Conservation (phyloP, 1,140 invertebrate species). For the Vanessa tameamea region DNA sequence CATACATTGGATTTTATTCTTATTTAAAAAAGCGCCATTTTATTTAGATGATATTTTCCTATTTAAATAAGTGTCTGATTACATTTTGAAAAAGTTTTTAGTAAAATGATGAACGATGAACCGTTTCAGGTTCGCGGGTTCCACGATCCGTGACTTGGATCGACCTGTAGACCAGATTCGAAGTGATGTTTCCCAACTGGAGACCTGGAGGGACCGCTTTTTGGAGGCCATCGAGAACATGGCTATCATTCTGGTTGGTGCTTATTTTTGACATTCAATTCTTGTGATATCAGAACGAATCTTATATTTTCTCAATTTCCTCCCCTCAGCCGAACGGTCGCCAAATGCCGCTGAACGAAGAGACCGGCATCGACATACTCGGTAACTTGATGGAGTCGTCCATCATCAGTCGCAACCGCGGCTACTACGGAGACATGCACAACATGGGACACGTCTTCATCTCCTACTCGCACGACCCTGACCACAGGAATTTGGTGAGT, state of each 20-base stretch:
- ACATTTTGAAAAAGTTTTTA: no score
- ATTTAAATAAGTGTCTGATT: no score
- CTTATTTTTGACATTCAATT: neutral
- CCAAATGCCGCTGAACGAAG: slow-evolving; percentile 82
- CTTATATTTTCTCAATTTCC: neutral
- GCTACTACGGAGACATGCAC: slow-evolving; percentile 83
- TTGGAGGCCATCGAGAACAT: slow-evolving; percentile 87
- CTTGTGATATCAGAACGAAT: slow-evolving; percentile 50
- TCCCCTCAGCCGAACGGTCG: slow-evolving; percentile 72
- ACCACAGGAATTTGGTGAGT: slow-evolving; percentile 81
- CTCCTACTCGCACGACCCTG: slow-evolving; percentile 82
- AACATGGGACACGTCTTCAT: slow-evolving; percentile 83
- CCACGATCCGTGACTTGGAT: slow-evolving; percentile 83
- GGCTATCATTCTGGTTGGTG: slow-evolving; percentile 74
- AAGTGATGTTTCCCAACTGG: slow-evolving; percentile 85
- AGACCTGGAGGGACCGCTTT: slow-evolving; percentile 88
- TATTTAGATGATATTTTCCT: no score
- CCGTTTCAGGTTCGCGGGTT: slow-evolving; percentile 77
- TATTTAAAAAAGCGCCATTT: no score
- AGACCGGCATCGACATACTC: slow-evolving; percentile 88
- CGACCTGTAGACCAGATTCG: slow-evolving; percentile 84
- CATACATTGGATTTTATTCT: no score
- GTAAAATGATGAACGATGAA: neutral
- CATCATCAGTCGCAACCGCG: slow-evolving; percentile 84
- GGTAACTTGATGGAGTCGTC: slow-evolving; percentile 90